A percentile compares a stretch with the other conserved stretches of the same genome.
Evolutionary conservation across 2,888 invertebrate species (phyloP).

Genomic region (Dryobotodes eremita): DNA sequence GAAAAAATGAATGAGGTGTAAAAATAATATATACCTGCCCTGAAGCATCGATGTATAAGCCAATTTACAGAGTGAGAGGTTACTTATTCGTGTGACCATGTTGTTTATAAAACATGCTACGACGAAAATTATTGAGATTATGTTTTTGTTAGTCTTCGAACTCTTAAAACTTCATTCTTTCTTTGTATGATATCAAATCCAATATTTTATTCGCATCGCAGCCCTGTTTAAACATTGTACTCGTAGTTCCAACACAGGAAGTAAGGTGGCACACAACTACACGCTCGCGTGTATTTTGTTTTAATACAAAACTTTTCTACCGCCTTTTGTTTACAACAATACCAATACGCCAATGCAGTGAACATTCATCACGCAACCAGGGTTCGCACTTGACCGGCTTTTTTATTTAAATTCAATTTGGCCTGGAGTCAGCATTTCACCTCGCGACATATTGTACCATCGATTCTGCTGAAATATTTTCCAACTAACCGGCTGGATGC

Average conservation of each 20-base stretch:
- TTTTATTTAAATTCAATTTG: conserved; percentile 61
- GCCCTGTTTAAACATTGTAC: background rate
- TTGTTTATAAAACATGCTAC: background rate
- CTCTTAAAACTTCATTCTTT: background rate
- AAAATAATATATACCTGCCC: background rate
- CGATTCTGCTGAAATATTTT: conserved; percentile 73
- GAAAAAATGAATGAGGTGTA: conserved; percentile 5
- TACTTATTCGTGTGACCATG: background rate
- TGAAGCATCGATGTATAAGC: background rate
- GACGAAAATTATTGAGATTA: background rate
- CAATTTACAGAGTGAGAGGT: background rate
- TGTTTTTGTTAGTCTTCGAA: background rate
- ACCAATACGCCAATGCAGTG: conserved; percentile 59
- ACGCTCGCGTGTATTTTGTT: conserved; percentile 31
- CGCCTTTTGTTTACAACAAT: conserved; percentile 43
- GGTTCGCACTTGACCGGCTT: conserved; percentile 49
- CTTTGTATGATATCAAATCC: background rate
- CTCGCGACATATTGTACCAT: conserved; percentile 62
- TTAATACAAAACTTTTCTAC: conserved; percentile 32
- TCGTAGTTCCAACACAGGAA: conserved; percentile 10
- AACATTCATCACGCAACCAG: conserved; percentile 53
- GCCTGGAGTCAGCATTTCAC: conserved; percentile 54
- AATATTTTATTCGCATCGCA: background rate
- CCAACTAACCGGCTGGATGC: conserved; percentile 75
- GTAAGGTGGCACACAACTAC: conserved; percentile 8